Base-by-base conservation (phyloP, 1,140 invertebrate genomes). In the Heliconius himera region DNA sequence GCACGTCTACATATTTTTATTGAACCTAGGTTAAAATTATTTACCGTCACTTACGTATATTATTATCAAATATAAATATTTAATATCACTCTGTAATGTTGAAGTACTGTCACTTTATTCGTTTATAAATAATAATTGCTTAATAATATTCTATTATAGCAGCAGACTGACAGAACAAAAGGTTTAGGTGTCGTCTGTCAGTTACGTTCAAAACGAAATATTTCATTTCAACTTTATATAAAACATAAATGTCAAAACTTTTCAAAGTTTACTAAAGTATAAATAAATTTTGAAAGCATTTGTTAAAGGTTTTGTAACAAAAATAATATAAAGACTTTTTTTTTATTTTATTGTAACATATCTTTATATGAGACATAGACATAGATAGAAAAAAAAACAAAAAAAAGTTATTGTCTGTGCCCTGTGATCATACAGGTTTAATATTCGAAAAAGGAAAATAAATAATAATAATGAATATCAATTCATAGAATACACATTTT, bases 161-260 rank as follows among this genome's bases (percentile, higher is more conserved):
- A 22, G 22, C 26, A 13, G 60, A 26, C 38, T 76, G 60, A 70
- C 29, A 60, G 38, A 20, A 70, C 74, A 70, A 76, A 76, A 76
- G 74, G n/a, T 8, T 76, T 60, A 70, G 74, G 74, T 76, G 60
- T 76, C 60, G 60, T 76, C 60, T 29, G 74, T 76, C 66, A 60
- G 74, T 76, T 70, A 76, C 3, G 3, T 76, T 76, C 20, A 76
- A 70, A 76, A 76, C 38, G 60, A 66, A 66, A 29, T 66, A 26
- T 26, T 51, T 29, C 73, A 26, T 76, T 66, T 49, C 56, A 49
- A 70, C 51, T 49, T 76, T 22, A 70, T 26, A 11, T 66, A n/a
- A 66, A 66, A 66, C 29, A 36, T 76, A 70, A 60, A 76, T 76
- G 49, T 38, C 20, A 20, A 76, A 76, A 76, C n/a, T 76, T 76